These are phyloP conservation scores for Danio tinwini DNA, from an alignment of 2,797 vertebrate genomes.

Conservation along the genomic window DNA sequence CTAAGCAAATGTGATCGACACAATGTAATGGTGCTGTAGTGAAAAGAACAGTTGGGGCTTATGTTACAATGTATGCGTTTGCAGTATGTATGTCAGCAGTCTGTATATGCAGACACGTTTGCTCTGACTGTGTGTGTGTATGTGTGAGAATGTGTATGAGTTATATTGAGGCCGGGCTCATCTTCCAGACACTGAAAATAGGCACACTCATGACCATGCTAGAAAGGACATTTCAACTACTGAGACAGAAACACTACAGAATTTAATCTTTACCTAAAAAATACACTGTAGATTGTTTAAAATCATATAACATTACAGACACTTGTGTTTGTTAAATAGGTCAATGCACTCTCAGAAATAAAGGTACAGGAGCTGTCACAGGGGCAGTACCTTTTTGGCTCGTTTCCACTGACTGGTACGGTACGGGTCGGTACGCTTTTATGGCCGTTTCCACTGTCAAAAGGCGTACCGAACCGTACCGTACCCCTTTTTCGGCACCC, in stretches of 20 bases:
- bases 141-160: conserved; percentile 6
- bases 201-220: conserved; percentile 9
- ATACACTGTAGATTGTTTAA: background rate
- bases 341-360: too few relatives aligned
- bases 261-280: background rate
- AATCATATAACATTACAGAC: background rate
- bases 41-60: conserved; percentile 4
- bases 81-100: conserved; percentile 26
- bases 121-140: conserved; percentile 16
- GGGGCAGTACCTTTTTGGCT: too few relatives aligned
- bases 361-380: too few relatives aligned
- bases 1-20: background rate
- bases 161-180: conserved; percentile 50
- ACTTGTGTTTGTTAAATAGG: background rate
- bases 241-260: conserved; percentile 13
- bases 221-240: conserved; percentile 12
- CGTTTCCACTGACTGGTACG: too few relatives aligned
- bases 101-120: conserved; percentile 19
- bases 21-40: background rate
- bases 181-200: conserved; percentile 58
- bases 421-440: too few relatives aligned
- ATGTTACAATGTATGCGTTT: conserved; percentile 40
- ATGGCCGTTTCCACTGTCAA: too few relatives aligned
- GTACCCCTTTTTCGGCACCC: too few relatives aligned
- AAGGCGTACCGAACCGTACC: too few relatives aligned